phyloP scores from a whole-genome alignment of 2,113 vertebrate species.

The Pseudopipra pipra region DNA sequence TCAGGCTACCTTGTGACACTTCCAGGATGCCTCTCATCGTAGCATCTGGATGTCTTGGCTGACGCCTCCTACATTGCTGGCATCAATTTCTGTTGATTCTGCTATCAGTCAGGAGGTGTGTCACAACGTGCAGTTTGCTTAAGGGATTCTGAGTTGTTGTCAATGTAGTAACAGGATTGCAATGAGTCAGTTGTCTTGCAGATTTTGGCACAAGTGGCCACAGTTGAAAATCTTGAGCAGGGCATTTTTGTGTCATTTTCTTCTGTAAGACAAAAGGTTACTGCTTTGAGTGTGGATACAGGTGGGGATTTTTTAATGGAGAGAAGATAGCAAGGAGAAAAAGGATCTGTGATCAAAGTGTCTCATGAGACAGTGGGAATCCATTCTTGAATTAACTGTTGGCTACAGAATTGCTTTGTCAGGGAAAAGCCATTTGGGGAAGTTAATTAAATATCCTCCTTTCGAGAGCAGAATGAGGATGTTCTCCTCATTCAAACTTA shows the following conservation, averaged over 20 bases:
- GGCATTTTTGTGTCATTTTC: background rate
- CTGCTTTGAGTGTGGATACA: background rate
- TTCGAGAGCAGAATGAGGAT: background rate
- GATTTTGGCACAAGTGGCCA: background rate
- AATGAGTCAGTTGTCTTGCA: background rate
- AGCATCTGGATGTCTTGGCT: background rate
- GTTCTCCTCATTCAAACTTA: background rate
- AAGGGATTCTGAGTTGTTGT: background rate
- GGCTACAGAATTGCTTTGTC: constrained; percentile 49
- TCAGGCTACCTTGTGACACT: background rate
- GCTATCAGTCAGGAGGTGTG: background rate
- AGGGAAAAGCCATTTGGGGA: constrained; percentile 32
- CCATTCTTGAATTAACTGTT: constrained; percentile 34
- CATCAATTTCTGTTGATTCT: background rate
- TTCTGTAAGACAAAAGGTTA: background rate
- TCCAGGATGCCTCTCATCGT: background rate
- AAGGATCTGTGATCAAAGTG: background rate
- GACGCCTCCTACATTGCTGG: background rate
- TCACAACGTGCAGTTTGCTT: background rate
- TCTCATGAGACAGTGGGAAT: constrained; percentile 19
- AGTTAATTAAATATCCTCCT: constrained; percentile 48
- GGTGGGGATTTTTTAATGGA: background rate
- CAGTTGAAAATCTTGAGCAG: background rate
- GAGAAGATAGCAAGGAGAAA: background rate
- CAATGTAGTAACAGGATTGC: background rate